phyloP scores from a whole-genome alignment of 2,113 vertebrate species.

The Callipepla squamata region DNA sequence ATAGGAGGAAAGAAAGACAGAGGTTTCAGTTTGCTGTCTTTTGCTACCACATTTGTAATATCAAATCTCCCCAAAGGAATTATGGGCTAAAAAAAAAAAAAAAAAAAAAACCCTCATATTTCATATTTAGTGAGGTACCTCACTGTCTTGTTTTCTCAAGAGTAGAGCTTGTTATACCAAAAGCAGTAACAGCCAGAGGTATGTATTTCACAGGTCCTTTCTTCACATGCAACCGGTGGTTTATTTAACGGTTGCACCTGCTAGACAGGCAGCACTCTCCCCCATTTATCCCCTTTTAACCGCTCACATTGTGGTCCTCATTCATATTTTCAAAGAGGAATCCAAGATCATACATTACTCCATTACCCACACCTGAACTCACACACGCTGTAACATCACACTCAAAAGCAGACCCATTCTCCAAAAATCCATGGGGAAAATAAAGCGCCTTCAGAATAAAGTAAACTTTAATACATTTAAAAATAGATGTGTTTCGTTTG shows the following conservation, averaged over 20 bases:
- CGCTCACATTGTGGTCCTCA: background rate
- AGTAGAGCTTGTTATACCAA: background rate
- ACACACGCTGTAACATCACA: rapidly evolving
- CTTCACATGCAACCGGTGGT: background rate
- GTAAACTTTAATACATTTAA: background rate
- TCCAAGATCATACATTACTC: background rate
- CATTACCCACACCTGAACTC: background rate
- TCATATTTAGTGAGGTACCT: background rate
- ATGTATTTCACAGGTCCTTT: background rate
- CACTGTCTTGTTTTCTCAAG: background rate
- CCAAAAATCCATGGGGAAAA: background rate
- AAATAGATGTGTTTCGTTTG: no score
- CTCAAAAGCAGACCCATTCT: background rate
- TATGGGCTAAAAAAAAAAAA: background rate
- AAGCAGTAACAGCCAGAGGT: background rate
- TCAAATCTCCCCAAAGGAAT: background rate
- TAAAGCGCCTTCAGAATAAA: background rate
- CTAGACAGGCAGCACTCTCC: background rate
- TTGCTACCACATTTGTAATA: background rate
- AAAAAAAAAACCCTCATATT: background rate
- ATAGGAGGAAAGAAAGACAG: background rate
- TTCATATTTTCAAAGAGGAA: background rate
- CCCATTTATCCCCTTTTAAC: background rate
- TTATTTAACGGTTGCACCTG: slow-evolving; percentile 1
- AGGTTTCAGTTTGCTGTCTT: background rate